Percentiles rank a stretch among this genome's conserved stretches.
These are phyloP conservation scores for Synanthedon formicaeformis DNA, from an alignment of 2,888 invertebrate species.

Conservation along the genomic window DNA sequence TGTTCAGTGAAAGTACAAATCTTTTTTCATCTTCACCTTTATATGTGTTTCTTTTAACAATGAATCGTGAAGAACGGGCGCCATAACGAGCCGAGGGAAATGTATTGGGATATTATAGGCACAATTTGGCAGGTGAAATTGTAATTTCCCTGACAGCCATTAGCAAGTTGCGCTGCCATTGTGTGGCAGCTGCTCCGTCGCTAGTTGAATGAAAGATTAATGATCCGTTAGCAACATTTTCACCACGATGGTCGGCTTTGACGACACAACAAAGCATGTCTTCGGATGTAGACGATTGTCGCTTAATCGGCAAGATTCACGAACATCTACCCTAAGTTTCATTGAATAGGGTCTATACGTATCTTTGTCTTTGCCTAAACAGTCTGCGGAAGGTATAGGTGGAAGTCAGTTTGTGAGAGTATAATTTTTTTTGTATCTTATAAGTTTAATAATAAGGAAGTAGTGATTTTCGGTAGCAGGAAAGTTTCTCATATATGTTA, in stretches of 20 bases:
- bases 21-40: slow-evolving; percentile 8
- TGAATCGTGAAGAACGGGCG: slow-evolving; percentile 13
- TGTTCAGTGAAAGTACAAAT: slow-evolving; percentile 3
- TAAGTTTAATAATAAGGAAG: no score
- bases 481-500: no score
- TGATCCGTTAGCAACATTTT: slow-evolving; percentile 39
- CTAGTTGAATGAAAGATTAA: slow-evolving; percentile 62
- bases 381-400: no score
- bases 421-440: no score
- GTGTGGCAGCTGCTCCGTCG: slow-evolving; percentile 21
- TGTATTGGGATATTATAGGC: background rate
- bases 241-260: slow-evolving; percentile 38
- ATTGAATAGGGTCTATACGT: no score
- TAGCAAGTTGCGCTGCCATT: slow-evolving; percentile 49
- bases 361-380: no score
- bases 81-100: slow-evolving; percentile 23
- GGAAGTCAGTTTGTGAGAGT: no score
- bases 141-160: slow-evolving; percentile 52
- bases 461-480: no score
- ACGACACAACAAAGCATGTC: slow-evolving; percentile 35
- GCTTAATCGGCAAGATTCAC: slow-evolving; percentile 21
- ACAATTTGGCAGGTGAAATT: slow-evolving; percentile 21
- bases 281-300: slow-evolving; percentile 24
- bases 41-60: slow-evolving; percentile 15
- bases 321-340: background rate